Conservation (phyloP, 2,113 vertebrate species). For the Egretta garzetta region DNA sequence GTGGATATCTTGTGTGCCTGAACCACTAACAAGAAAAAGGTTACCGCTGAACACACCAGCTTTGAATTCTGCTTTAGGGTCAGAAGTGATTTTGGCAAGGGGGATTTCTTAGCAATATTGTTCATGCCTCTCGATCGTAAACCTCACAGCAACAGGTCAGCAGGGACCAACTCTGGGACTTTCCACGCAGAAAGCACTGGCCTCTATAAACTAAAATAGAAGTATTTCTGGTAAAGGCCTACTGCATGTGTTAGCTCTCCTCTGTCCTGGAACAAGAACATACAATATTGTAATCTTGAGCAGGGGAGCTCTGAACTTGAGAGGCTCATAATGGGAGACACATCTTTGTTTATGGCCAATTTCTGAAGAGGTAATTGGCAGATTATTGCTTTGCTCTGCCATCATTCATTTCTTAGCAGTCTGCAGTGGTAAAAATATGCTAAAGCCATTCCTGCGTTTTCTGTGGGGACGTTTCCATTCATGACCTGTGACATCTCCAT, state of each 20-base stretch:
- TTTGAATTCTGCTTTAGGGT: neutral
- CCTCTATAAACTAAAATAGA: neutral
- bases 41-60: neutral
- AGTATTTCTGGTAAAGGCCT: neutral
- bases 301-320: neutral
- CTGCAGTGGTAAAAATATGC: neutral
- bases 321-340: neutral
- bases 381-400: neutral
- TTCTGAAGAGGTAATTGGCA: neutral
- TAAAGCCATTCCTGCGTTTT: neutral
- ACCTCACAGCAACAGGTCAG: neutral
- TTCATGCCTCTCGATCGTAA: neutral
- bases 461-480: neutral
- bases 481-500: neutral
- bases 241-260: neutral
- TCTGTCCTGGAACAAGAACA: neutral
- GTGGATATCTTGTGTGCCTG: rapidly evolving
- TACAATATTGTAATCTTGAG: neutral
- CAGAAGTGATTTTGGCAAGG: neutral
- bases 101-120: neutral
- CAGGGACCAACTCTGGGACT: neutral
- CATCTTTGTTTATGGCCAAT: rapidly evolving
- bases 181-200: neutral
- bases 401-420: neutral
- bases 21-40: neutral